Base-by-base conservation (phyloP, 2,797 vertebrate species). In the Gadopsis bispinosus region DNA sequence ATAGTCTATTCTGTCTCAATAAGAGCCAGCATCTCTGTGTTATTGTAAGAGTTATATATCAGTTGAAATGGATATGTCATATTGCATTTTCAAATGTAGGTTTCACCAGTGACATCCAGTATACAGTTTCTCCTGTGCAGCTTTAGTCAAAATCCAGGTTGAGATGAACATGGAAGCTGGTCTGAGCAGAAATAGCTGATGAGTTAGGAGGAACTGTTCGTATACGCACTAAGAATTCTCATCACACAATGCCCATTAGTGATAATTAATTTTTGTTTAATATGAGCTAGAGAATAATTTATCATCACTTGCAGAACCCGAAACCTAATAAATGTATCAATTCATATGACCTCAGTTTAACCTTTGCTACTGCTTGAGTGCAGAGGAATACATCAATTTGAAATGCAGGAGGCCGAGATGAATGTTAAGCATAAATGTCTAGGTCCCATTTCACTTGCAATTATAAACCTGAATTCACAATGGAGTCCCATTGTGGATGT, bases 281-380 rank as follows among this genome's bases (percentile, higher is more conserved):
- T 77, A 73, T 22, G 74, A 69, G 71, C 67, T 5, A 31, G 47
- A 81, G 88, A 92, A 90, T 93, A 89, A 92, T 87, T 90, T 69
- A 83, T 84, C 55, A 63, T 73, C 35, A 2, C 79, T 76, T n/a
- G 65, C 69, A 53, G 73, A 86, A 71, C 74, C 74, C 67, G 26
- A 58, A 60, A 56, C 73, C 87, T 92, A 87, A 90, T 91, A 90
- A 87, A 91, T 86, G 80, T 83, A 88, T 90, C 79, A 83, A 64
- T 88, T 90, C 70, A 71, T 43, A 51, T 61, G 81, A 90, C 91
- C 84, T 26, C 47, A 69, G 62, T 85, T 91, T 89, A 88, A 94
- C 92, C 91, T 93, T 87, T 90, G 83, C 73, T 74, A 39, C 79
- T 22, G 58, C 63, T 56, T 37, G 22, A 83, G 78, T 83, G 70